A percentile compares a stretch with the other conserved stretches of the same genome.
These are phyloP conservation scores for Chaetodon auriga DNA, from an alignment of 2,113 vertebrate genomes.

Conservation along the genomic window DNA sequence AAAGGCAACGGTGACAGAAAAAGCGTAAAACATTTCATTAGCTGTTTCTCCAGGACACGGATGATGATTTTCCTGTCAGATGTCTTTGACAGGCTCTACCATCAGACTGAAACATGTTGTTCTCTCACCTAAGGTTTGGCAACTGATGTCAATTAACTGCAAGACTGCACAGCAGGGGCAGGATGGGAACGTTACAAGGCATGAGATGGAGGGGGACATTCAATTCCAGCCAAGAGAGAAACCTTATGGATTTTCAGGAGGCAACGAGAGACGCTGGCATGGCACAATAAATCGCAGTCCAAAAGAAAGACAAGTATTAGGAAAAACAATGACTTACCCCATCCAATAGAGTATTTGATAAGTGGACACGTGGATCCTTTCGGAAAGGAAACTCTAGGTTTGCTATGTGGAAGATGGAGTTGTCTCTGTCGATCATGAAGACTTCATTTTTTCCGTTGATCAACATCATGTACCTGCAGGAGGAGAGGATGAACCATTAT, in stretches of 20 bases:
- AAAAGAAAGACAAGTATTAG: neutral
- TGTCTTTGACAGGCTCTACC: constrained; percentile 13
- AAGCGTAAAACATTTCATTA: constrained; percentile 41
- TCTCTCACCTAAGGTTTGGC: constrained; percentile 29
- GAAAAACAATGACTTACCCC: constrained; percentile 88
- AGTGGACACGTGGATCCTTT: constrained; percentile 92
- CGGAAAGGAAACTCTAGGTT: constrained; percentile 97
- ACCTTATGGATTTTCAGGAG: neutral
- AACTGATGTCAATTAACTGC: constrained; percentile 57
- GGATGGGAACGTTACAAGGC: neutral
- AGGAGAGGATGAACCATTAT: constrained; percentile 13
- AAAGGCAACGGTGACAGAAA: constrained; percentile 10
- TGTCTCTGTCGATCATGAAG: constrained; percentile 97
- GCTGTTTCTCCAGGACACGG: constrained; percentile 23
- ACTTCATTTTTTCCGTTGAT: constrained; percentile 97
- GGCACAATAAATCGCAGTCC: neutral
- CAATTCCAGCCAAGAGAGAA: constrained; percentile 3
- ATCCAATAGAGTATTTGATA: constrained; percentile 94
- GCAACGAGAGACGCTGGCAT: neutral
- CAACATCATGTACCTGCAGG: constrained; percentile 97
- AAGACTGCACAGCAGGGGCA: constrained; percentile 25
- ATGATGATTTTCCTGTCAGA: constrained; percentile 28
- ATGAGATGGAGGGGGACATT: neutral
- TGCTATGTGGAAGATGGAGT: constrained; percentile 92
- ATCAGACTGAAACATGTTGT: constrained; percentile 19